Base-by-base conservation (phyloP, 2,797 vertebrate genomes). In the Pogoniulus pusillus region DNA sequence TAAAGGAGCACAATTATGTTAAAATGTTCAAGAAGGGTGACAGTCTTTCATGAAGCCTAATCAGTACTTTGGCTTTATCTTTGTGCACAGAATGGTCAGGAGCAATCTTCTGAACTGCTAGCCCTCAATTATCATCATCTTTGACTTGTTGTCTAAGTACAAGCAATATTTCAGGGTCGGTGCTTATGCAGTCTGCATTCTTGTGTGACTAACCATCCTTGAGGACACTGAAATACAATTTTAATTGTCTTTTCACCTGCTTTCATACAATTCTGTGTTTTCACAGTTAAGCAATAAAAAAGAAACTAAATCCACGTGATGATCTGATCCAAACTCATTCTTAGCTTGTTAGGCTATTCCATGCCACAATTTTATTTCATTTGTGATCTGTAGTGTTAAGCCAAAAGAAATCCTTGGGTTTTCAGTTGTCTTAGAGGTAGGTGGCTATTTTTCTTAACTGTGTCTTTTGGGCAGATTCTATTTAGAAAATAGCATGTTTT, bases 1-100 rank as follows among this genome's bases (percentile, higher is more conserved):
- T 96, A 91, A 97, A 97, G 93, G 43, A 96, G 70, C 88, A 93
- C 96, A 97, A 97, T 97, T 97, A 97, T 89, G 88, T 95, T 96
- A 91, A 89, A 92, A 94, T 87, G 93, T 95, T 94, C 89, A 90
- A 87, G 79, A 93, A 95, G 89, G 96, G 89, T 91, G 77, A 62
- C 91, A 96, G 85, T 87, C 87, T 97, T 95, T 96, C 54, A 70
- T 89, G 95, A 95, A 96, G 70, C 49, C 85, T 96, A 97, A 97
- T 97, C 96, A 97, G 94, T 68, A 94, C 93, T 83, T 95, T 93
- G 70, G 49, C 66, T 91, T 4, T 93, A 93, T 96, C 94, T 90
- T 55, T 26, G 35, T 65, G 74, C 85, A 91, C 55, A 87, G 84
- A 97, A 94, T 87, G 95, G 95, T 94, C 96, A 96, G 93, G 79